Evolutionary conservation across 2,113 vertebrate genomes (phyloP).

Genomic region (Montifringilla adamsi): DNA sequence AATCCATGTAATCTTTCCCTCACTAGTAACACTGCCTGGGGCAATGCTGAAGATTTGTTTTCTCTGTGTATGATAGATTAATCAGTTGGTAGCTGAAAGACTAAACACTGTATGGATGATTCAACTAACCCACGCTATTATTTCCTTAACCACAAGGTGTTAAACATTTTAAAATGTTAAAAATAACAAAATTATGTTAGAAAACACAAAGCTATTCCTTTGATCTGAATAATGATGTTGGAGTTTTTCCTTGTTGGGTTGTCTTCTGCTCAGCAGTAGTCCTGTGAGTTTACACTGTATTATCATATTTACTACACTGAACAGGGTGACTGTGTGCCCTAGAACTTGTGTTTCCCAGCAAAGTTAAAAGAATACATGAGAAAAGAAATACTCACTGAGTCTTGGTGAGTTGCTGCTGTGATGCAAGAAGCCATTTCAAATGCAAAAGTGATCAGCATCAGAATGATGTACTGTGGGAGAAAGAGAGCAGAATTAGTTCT

Average conservation of each 20-base stretch:
- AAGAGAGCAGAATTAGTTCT: background rate
- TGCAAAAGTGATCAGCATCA: constrained; percentile 79
- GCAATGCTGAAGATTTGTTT: background rate
- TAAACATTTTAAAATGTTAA: background rate
- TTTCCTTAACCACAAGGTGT: background rate
- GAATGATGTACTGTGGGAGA: constrained; percentile 75
- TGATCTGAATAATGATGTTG: background rate
- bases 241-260: background rate
- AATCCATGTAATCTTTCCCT: background rate
- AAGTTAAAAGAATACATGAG: background rate
- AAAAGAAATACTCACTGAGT: constrained; percentile 74
- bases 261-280: background rate
- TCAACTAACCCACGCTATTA: background rate
- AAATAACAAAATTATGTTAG: background rate
- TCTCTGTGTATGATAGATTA: background rate
- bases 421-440: constrained; percentile 84
- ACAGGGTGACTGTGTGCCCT: background rate
- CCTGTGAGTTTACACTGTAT: background rate
- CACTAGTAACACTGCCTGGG: background rate
- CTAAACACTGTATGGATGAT: background rate
- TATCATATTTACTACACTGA: background rate
- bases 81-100: background rate
- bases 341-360: rapidly evolving
- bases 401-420: constrained; percentile 73
- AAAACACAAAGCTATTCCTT: background rate